Evolutionary conservation across 2,888 invertebrate genomes (phyloP).

Genomic region (Chelonus formosanus): DNA sequence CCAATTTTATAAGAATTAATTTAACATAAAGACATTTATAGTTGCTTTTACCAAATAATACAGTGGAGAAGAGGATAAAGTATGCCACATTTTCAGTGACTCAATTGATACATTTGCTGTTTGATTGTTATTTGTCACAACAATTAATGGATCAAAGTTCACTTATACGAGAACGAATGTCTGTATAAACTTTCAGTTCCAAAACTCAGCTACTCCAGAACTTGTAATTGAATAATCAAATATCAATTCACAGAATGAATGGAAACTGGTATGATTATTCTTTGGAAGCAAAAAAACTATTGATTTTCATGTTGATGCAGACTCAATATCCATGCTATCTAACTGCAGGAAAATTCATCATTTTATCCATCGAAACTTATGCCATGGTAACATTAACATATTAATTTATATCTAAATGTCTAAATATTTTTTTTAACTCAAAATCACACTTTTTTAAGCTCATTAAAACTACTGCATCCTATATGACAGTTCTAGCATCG

Average conservation of each 20-base stretch:
- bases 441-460: no score
- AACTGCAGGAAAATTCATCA: conserved; percentile 36
- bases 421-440: no score
- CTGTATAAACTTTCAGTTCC: background rate
- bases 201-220: background rate
- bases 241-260: conserved; percentile 3
- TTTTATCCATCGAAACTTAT: conserved; percentile 37
- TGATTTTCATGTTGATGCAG: conserved; percentile 32
- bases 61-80: background rate
- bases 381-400: conserved; percentile 26
- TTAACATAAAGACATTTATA: background rate
- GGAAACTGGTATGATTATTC: conserved; percentile 31
- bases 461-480: no score
- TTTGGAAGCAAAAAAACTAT: conserved; percentile 22
- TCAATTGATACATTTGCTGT: conserved; percentile 5
- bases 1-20: no score
- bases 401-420: no score
- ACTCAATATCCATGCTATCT: conserved; percentile 34
- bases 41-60: background rate
- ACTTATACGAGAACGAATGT: background rate
- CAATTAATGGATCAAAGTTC: conserved; percentile 23
- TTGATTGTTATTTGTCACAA: conserved; percentile 24
- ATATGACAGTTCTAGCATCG: no score
- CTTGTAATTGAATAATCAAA: background rate
- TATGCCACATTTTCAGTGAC: background rate